Evolutionary conservation across 2,797 vertebrate species (phyloP), one percentile per base, ranked within the genome.

Genomic region (Rhadinocentrus ornatus): DNA sequence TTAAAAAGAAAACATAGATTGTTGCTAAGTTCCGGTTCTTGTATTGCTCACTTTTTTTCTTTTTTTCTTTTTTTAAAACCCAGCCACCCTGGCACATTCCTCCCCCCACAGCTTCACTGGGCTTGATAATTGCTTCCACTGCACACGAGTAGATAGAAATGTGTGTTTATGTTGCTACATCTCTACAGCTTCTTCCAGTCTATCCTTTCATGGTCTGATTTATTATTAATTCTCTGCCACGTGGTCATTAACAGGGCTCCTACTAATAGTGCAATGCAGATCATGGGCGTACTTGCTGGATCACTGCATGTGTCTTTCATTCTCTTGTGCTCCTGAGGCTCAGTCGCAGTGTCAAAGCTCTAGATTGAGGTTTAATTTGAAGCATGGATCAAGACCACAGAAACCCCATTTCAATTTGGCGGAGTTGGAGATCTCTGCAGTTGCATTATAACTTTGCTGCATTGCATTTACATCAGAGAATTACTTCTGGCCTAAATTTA

Each of bases 141-240:
- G 0, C 34, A 34, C 24, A 65, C 39, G 70, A 46, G 59, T 50
- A 82, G 32, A 81, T 71, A 62, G 62, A 85, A 77, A 69, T 39
- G 26, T 50, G 35, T 55, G 37, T 67, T 58, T 41, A 24, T 54
- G 35, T 31, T 75, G 34, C 54, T 60, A 31, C 37, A 24, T 79
- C 56, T 69, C 44, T 22, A 22, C 22, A 13, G 37, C 55, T 12
- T 50, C 52, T 66, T 81, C 39, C 69, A 44, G 68, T 61, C 34
- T 22, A 24, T 7, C 48, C 44, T 61, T 82, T 77, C 53, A 27
- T 67, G 18, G 46, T 70, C 55, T 79, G 37, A 88, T 88, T 82
- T 75, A 88, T 80, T 78, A 69, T 89, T 87, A 4, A 78, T 81
- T 76, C 52, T 56, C 13, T 55, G 66, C 55, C 63, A 75, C 78